Evolutionary conservation across 1,140 invertebrate species (phyloP), one percentile per base, ranked within the genome.

Genomic region (Drosophila chauvacae): DNA sequence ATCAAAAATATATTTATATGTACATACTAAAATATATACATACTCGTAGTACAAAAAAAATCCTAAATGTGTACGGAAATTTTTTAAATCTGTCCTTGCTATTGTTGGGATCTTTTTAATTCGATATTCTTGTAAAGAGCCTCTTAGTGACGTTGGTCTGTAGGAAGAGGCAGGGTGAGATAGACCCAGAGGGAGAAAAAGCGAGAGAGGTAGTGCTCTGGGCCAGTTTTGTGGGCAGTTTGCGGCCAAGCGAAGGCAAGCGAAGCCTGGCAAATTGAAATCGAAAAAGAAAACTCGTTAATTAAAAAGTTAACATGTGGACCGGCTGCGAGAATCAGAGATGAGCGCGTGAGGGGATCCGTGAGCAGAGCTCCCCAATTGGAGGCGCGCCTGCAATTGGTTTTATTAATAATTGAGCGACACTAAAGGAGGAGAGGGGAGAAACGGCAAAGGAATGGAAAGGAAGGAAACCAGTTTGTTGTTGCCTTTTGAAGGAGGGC

Each of bases 231-330:
- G 81, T 86, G 77, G 77, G 77, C 81, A 82, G 77, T 85, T 80
- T 66, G 83, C 81, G 62, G 41, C 30, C 51, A 42, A 47, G 51
- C 65, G 53, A 60, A 61, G 55, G 28, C 41, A 26, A 48, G 30
- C 50, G 20, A 39, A 48, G 69, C 70, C 69, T 81, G 80, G 87
- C 87, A 91, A 91, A 91, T 91, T 91, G 90, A 91, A 91, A 91
- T 90, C 90, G 90, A 91, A 91, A 87, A 91, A 90, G 90, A 91
- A 91, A 91, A 91, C 90, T 91, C 90, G 90, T 91, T 91, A 91
- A 91, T 91, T 91, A 91, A 91, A 91, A 91, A 91, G 88, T 91
- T 91, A 91, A 91, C 88, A 91, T 88, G 68, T 50, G 59, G 48
- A 51, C 39, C 64, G 48, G 58, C 62, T 58, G 16, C 66, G 66